A percentile compares a stretch with the other conserved stretches of the same genome.
phyloP scores from a whole-genome alignment of 2,113 vertebrate genomes.

The Otis tarda region DNA sequence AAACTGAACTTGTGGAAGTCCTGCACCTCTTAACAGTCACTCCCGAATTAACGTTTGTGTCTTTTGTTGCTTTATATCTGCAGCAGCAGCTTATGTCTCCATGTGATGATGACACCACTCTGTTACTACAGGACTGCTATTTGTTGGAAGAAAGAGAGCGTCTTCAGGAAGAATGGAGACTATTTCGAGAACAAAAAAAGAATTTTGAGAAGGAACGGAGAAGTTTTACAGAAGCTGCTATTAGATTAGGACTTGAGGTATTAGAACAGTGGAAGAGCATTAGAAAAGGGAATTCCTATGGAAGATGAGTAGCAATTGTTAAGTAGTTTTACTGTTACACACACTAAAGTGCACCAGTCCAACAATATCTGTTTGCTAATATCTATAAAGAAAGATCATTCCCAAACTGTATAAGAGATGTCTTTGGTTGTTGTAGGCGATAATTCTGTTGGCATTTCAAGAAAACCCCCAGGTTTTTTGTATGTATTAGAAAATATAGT shows the following conservation, averaged over 20 bases:
- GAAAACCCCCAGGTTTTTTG: background rate
- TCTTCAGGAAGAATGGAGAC: constrained; percentile 92
- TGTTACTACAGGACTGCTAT: constrained; percentile 90
- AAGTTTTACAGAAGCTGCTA: constrained; percentile 96
- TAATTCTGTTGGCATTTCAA: background rate
- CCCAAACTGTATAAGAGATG: background rate
- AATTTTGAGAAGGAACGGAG: constrained; percentile 94
- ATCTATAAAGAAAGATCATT: background rate
- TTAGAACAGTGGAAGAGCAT: background rate
- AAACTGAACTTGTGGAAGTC: background rate
- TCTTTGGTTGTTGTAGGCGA: background rate
- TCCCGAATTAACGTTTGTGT: background rate
- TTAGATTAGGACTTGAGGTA: constrained; percentile 93
- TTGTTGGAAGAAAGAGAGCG: constrained; percentile 93
- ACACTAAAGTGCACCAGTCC: background rate
- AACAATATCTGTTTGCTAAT: background rate
- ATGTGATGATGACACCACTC: constrained; percentile 89
- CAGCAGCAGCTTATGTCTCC: constrained; percentile 89
- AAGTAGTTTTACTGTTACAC: background rate
- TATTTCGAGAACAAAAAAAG: constrained; percentile 92
- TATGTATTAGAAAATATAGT: background rate
- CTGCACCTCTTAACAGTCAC: background rate
- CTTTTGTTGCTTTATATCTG: constrained; percentile 18
- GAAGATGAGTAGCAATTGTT: background rate
- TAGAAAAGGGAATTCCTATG: background rate